Evolutionary conservation across 2,797 vertebrate species (phyloP).

Genomic region (Anguilla megastoma): DNA sequence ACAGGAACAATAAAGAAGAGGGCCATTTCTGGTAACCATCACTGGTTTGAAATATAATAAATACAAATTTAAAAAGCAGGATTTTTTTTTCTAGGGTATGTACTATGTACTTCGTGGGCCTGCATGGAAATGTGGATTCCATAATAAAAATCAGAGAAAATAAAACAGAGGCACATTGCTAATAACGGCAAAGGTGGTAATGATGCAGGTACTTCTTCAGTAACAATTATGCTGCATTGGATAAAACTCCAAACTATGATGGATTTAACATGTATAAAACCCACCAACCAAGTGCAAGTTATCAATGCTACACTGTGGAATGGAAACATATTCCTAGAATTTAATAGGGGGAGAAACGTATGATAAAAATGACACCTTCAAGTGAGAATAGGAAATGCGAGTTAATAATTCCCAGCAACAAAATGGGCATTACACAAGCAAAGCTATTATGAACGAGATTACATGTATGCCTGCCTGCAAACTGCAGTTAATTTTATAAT

Average conservation of each 20-base stretch:
- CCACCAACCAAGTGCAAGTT: not conserved
- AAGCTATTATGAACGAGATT: not conserved
- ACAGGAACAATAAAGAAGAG: not conserved
- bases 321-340: not conserved
- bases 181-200: not conserved
- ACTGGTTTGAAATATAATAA: not conserved
- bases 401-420: not conserved
- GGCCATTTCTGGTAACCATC: not conserved
- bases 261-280: not conserved
- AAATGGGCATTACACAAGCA: not conserved
- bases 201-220: not conserved
- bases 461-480: not conserved
- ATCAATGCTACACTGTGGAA: not conserved
- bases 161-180: not conserved
- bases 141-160: not conserved
- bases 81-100: not conserved
- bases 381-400: not conserved
- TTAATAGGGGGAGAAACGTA: not conserved
- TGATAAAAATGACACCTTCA: not conserved
- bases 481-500: conserved; percentile 23
- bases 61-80: not conserved
- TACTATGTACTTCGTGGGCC: not conserved
- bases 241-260: not conserved
- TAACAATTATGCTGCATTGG: not conserved
- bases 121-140: not conserved